These are phyloP conservation scores for Anas bahamensis DNA, from an alignment of 2,797 vertebrate genomes.

Conservation along the genomic window DNA sequence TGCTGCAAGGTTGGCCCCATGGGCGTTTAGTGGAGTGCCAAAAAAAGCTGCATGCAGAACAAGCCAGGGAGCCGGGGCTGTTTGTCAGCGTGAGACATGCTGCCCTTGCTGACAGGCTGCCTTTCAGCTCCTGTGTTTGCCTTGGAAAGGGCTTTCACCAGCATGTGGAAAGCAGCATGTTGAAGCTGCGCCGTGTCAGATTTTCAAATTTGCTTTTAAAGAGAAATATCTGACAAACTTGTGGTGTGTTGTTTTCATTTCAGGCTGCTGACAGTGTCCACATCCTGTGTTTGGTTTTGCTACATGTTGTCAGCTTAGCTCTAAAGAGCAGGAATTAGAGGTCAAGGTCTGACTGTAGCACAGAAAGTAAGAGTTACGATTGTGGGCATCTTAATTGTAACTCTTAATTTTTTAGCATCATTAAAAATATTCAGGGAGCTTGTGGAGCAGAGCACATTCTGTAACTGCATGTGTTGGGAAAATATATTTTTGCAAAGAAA, in stretches of 20 bases:
- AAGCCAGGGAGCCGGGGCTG: not conserved
- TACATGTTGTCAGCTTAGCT: not conserved
- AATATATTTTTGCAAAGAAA: not conserved
- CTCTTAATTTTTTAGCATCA: not conserved
- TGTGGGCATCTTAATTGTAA: not conserved
- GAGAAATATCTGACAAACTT: not conserved
- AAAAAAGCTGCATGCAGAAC: not conserved
- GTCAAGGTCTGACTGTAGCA: not conserved
- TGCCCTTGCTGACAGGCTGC: not conserved
- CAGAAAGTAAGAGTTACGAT: not conserved
- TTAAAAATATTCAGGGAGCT: not conserved
- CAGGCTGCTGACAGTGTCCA: not conserved
- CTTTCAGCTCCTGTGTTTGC: not conserved
- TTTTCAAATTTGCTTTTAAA: not conserved
- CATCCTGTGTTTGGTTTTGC: not conserved
- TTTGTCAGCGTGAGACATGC: not conserved
- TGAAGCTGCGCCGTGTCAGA: not conserved
- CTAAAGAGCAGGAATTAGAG: not conserved
- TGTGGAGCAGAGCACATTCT: not conserved
- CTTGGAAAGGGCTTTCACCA: not conserved
- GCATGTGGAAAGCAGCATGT: not conserved
- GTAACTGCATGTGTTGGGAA: not conserved
- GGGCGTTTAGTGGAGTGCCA: not conserved
- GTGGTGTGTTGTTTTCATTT: not conserved
- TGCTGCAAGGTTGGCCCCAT: not conserved